Evolutionary conservation across 2,113 vertebrate species (phyloP), one percentile per base, ranked within the genome.

Genomic region (Coregonus clupeaformis): DNA sequence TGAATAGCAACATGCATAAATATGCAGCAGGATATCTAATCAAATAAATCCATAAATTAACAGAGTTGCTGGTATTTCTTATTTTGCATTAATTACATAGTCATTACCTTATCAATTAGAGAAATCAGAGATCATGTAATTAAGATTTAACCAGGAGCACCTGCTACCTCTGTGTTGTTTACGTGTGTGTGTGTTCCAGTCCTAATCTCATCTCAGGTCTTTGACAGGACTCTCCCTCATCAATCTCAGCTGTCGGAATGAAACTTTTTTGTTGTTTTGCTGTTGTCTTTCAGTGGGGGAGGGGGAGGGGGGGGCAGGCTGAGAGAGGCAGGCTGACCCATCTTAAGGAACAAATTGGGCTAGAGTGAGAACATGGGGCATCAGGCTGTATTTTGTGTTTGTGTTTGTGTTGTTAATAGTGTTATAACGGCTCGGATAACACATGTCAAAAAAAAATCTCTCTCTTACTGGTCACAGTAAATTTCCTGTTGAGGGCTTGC

Each of bases 101-200:
- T 90, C 91, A 94, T 94, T 94, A 93, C 89, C 93, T 93, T 93
- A 93, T 93, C 91, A 94, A 93, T 94, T 93, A 93, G 84, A 89
- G 84, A 90, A 93, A 93, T 93, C 89, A 92, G 91, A 92, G 91
- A 92, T 93, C 90, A 92, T 93, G 92, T 93, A 93, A 94, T 94
- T 94, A 93, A 93, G 91, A 87, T 92, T 90, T 90, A 92, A 90
- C 89, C 89, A 91, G 86, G 80, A 92, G 91, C 93, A 94, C 92
- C 93, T 94, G 93, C 93, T 93, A 91, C 91, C 90, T 90, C 82
- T 25, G 76, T 87, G 74, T 71, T 69, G 67, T 45, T 20, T 30
- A n/a, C 72, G 68, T 84, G 75, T 73, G 74, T 68, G 69, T 52
- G 72, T 70, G 69, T 42, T 79, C 80, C 78, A 77, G 71, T 76